phyloP scores from a whole-genome alignment of 2,888 invertebrate species.

The Cheilosia scutellata region DNA sequence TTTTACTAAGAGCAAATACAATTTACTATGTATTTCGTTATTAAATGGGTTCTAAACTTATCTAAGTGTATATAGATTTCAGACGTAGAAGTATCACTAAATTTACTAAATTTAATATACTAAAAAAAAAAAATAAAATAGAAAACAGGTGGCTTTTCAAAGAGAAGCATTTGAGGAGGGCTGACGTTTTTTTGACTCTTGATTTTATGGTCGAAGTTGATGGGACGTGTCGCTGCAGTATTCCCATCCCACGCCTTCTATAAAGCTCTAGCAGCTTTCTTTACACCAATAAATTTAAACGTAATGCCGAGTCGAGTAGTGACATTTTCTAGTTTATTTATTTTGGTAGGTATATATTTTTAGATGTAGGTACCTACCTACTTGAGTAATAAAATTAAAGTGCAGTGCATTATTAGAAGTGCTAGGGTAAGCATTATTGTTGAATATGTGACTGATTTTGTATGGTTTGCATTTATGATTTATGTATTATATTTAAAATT shows the following conservation, averaged over 20 bases:
- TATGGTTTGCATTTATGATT: background rate
- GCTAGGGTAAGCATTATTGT: constrained; percentile 10
- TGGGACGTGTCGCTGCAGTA: constrained; percentile 5
- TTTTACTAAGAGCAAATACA: too few relatives aligned
- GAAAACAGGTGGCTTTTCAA: constrained; percentile 34
- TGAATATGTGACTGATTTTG: constrained; percentile 9
- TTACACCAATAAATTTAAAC: constrained; percentile 27
- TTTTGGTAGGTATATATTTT: constrained; percentile 51
- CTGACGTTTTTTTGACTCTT: background rate
- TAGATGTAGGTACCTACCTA: background rate
- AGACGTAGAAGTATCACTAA: too few relatives aligned
- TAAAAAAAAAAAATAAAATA: background rate
- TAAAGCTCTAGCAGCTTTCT: constrained; percentile 27
- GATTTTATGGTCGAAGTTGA: constrained; percentile 8
- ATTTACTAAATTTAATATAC: background rate
- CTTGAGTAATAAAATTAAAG: constrained; percentile 38
- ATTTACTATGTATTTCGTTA: too few relatives aligned
- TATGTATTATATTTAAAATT: too few relatives aligned
- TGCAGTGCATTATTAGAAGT: constrained; percentile 32
- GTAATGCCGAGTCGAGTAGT: constrained; percentile 1
- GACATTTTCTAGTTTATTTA: constrained; percentile 52
- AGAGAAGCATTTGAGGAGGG: constrained; percentile 12
- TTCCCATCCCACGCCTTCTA: background rate
- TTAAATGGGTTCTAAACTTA: too few relatives aligned
- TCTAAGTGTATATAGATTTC: too few relatives aligned